A percentile compares a stretch with the other conserved stretches of the same genome.
Conservation (phyloP, 2,113 vertebrate genomes). For the Chamaetylas fuelleborni region DNA sequence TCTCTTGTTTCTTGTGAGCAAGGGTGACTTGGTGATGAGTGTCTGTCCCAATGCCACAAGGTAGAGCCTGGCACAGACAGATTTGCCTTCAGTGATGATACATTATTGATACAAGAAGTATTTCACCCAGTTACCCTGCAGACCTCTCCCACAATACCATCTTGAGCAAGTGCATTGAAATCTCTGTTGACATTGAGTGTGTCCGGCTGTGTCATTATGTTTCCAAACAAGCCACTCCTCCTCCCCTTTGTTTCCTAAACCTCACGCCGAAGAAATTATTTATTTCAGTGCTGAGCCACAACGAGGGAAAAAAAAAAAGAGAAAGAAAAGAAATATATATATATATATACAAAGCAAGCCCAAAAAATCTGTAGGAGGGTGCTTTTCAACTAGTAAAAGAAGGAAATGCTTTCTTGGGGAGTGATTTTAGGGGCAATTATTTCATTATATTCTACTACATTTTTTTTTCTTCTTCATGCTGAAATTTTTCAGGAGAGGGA, state of each 20-base stretch:
- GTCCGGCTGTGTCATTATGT: slow-evolving; percentile 45
- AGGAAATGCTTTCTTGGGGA: not conserved
- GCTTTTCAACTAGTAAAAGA: not conserved
- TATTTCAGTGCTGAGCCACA: not conserved
- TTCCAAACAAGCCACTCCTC: slow-evolving; percentile 64
- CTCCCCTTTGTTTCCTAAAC: slow-evolving; percentile 41
- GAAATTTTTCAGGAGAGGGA: not conserved
- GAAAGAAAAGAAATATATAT: no score
- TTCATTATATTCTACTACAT: not conserved
- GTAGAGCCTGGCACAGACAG: not conserved
- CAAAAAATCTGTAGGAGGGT: not conserved
- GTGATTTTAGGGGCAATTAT: not conserved
- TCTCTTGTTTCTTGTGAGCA: not conserved
- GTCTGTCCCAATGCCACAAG: not conserved
- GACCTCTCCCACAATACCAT: slow-evolving; percentile 47
- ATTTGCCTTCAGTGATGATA: not conserved
- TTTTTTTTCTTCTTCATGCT: not conserved
- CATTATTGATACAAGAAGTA: slow-evolving; percentile 24
- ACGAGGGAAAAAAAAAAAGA: not conserved
- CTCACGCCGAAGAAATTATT: not conserved
- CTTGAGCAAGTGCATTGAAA: slow-evolving; percentile 59
- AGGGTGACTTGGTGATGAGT: not conserved
- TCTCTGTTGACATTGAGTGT: slow-evolving; percentile 39
- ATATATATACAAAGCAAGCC: not conserved
- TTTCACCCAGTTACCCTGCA: not conserved